Evolutionary conservation across 2,888 invertebrate species (phyloP), one percentile per base, ranked within the genome.

Genomic region (Megalurothrips usitatus): DNA sequence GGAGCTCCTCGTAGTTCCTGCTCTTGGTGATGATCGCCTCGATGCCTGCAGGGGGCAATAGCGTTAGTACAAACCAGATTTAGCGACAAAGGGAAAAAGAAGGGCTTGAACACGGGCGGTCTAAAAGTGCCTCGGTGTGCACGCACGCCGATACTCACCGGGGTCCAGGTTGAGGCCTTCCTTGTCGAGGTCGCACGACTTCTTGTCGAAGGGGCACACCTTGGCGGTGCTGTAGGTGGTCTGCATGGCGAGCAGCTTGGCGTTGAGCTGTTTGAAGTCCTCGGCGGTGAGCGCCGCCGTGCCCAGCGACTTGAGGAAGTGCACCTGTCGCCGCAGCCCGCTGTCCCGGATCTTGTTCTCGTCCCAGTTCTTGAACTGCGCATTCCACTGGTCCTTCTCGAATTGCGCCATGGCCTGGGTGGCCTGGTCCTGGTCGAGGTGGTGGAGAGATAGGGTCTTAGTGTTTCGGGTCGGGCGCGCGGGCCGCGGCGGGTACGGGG

Each of bases 1-100:
- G 92, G 82, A 98, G 88, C 86, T 96, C 95, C 82, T 96, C 94
- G 93, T 96, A 96, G 85, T 97, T 94, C 80, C 94, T 88, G 84
- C 92, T 93, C 82, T 89, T 90, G 0, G 94, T 94, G 95, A 96
- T 94, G 82, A 95, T 92, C 26, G 87, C 85, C 19, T 88, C 87
- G 81, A 91, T 85, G 83, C 90, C 90, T 90, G 84, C 43, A 83
- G 84, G 83, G n/a, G n/a, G n/a, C n/a, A n/a, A 8, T 1, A 43
- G 34, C 34, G 34, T 43, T 2, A 43, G 34, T 43, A 43, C 34
- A 6, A 2, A 43, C 6, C 34, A 4, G 3, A 43, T 43, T n/a
- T 43, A 81, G 83, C 84, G 80, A n/a, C 81, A 81, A 81, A 2
- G 34, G 34, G 34, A 43, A 43, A 43, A 43, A 43, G 3, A 43